Evolutionary conservation across 2,888 invertebrate genomes (phyloP), one percentile per base, ranked within the genome.

Genomic region (Polietes domitor): DNA sequence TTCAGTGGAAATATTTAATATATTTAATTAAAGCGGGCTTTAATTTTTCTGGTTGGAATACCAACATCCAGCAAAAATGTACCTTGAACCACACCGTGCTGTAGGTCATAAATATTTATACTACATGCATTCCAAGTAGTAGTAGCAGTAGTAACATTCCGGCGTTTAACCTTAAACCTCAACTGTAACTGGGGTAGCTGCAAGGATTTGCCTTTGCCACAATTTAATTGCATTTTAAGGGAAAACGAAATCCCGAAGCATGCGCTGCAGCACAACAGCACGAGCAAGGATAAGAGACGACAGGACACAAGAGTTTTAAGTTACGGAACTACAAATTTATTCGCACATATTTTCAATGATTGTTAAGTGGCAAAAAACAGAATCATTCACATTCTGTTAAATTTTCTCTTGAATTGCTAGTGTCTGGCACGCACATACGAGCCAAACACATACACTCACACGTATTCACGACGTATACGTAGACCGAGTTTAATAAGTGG

Each of bases 211-310:
- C 26, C 26, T n/a, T n/a, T 61, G 61, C 32, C 19, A 61, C 61
- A 61, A 61, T 61, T 61, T 61, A 61, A 24, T 28, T 61, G 61
- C 61, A 61, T 24, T 61, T 61, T 61, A 28, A 32, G 61, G 61
- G 28, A 61, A 61, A 61, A 61, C 28, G 61, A 61, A 28, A 61
- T 26, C 26, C n/a, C 26, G 61, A 61, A 61, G 61, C 61, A 61
- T 61, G 61, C 61, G 61, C 61, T 61, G 28, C 61, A 61, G 28
- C 61, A 61, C 61, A 61, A 55, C 55, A 9, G 32, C 32, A 32
- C 32, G 5, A 32, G 28, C 17, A 26, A 9, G 26, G 26, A 61
- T 28, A 61, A 61, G 61, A 61, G 61, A 61, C n/a, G n/a, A 61
- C 28, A 61, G 26, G 61, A 61, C 32, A 61, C 17, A n/a, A 12